Base-by-base conservation (phyloP, 2,113 vertebrate genomes). In the Bos javanicus region DNA sequence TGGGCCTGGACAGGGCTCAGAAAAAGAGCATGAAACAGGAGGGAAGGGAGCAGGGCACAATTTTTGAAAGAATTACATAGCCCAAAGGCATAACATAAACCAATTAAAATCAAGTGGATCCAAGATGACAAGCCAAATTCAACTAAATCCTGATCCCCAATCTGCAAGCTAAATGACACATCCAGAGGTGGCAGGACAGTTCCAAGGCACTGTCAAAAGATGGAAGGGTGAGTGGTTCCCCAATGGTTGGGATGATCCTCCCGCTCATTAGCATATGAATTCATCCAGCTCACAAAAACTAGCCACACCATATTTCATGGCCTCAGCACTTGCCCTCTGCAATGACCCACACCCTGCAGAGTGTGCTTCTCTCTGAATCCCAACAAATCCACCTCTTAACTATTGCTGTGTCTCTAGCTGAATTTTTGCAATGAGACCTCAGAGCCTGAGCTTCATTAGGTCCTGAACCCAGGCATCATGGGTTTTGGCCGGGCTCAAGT, bases 1-100 rank as follows among this genome's bases (percentile, higher is more conserved):
- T 39, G 67, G n/a, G 21, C 10, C n/a, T 0, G 0, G 19, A 71
- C n/a, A 71, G n/a, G 19, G n/a, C 10, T 71, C n/a, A 71, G n/a
- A n/a, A 71, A 71, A 71, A 71, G n/a, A 71, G 19, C 5, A 71
- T 23, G n/a, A 71, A 39, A 39, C 67, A 71, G 19, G n/a, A 71
- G 5, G 67, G 36, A 71, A 71, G n/a, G 10, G 19, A 23, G n/a
- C n/a, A 71, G 67, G 19, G 19, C n/a, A 71, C 36, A 71, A 6
- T 19, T 71, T 36, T 39, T 71, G n/a, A 39, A 71, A 71, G 67
- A 71, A 71, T 71, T 36, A 36, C 19, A 12, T 71, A 71, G 67
- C 19, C n/a, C 67, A 39, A 39, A 19, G 19, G 19, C n/a, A 71
- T 71, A 71, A 71, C n/a, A 71, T 12, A 71, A 71, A 39, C 4